Base-by-base conservation (phyloP, 2,888 invertebrate genomes). In the Petrolisthes cinctipes region DNA sequence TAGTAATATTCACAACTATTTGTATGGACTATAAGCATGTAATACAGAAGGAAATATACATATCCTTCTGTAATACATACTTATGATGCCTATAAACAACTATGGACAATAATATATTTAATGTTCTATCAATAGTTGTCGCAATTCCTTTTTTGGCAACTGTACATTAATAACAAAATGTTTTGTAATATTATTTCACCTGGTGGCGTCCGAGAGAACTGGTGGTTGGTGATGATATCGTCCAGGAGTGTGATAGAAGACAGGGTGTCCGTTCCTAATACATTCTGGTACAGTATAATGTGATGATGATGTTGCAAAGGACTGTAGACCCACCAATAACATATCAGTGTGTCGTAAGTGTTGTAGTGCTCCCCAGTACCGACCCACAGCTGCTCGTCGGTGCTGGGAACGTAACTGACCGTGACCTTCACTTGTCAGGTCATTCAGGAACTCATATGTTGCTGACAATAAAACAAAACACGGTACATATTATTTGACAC, bases 391-490 rank as follows among this genome's bases (percentile, higher is more conserved):
- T 20, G 94, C 94, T 91, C 95, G 94, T 78, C 96, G 93, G 92
- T 95, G 95, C 23, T 94, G 93, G 11, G 95, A 95, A 9, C 89
- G 86, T n/a, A 90, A 75, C 79, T 79, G 71, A 91, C 94, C 94
- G 86, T 90, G 82, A 2, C 57, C 80, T 9, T 86, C 89, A 17
- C 76, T 89, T 75, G 95, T 95, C 84, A 96, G 95, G 92, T 96
- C 96, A 92, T 96, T 95, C 57, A 96, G 93, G 93, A 96, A 96
- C 91, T 96, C 95, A 92, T 96, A 96, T 0, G 95, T 95, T 57
- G 95, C 95, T 93, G 91, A 71, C 4, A 1, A 71, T 3, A 37
- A 23, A 78, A 51, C 2, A 37, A 4, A 3, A 9, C 37, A 37
- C 0, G 4, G 20, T 37, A 37, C 2, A 37, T 37, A 37, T 0